These are phyloP conservation scores for Corydoras sp. DNA, from an alignment of 2,113 vertebrate genomes.

Conservation along the genomic window DNA sequence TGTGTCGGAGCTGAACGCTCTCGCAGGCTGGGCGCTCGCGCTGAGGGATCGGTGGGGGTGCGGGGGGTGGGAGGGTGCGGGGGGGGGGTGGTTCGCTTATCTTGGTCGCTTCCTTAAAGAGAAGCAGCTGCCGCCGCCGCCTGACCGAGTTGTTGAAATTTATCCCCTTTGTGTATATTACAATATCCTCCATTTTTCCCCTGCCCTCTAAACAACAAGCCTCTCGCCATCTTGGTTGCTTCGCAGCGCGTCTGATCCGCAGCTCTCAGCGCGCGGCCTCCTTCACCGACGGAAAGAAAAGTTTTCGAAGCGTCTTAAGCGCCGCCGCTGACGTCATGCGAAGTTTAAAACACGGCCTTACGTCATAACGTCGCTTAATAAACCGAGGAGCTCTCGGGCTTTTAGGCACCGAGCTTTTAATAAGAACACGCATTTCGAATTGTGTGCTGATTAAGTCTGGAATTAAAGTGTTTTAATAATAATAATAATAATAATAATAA, in stretches of 20 bases:
- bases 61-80: constrained; percentile 37
- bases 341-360: constrained; percentile 63
- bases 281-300: constrained; percentile 60
- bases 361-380: neutral
- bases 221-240: constrained; percentile 98
- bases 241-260: constrained; percentile 70
- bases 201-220: constrained; percentile 98
- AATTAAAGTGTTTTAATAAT: no score
- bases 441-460: no score
- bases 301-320: constrained; percentile 64
- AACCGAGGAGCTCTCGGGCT: no score
- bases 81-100: constrained; percentile 49
- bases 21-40: constrained; percentile 33
- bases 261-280: constrained; percentile 51
- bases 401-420: no score
- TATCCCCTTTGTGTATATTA: constrained; percentile 99
- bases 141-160: constrained; percentile 83
- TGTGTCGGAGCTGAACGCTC: constrained; percentile 26
- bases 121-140: constrained; percentile 71
- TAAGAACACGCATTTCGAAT: no score
- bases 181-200: constrained; percentile 98
- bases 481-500: no score
- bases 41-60: constrained; percentile 31
- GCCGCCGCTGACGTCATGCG: constrained; percentile 67
- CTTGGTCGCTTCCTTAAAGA: constrained; percentile 75